Conservation (phyloP, 1,140 invertebrate species). For the Drosophila sp. region DNA sequence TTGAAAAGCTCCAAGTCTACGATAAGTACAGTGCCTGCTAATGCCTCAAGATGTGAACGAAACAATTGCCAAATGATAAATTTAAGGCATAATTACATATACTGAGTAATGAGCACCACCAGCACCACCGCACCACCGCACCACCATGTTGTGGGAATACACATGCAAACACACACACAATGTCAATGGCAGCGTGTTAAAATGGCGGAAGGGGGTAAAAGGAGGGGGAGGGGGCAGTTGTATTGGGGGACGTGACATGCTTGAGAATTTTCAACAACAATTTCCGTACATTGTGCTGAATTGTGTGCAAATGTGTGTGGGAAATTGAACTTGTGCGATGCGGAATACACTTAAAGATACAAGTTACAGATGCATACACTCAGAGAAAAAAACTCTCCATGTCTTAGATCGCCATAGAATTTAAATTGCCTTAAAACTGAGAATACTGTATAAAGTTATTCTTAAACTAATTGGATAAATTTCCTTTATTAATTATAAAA, state of each 20-base stretch:
- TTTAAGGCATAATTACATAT: conserved; percentile 63
- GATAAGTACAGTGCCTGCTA: conserved; percentile 29
- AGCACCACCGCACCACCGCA: background rate
- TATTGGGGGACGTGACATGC: conserved; percentile 47
- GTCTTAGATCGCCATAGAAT: too few relatives aligned
- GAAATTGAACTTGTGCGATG: conserved; percentile 29
- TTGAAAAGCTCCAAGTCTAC: conserved; percentile 22
- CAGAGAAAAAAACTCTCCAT: too few relatives aligned
- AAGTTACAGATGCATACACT: conserved; percentile 31
- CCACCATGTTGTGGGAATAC: background rate
- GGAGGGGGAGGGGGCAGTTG: conserved; percentile 9
- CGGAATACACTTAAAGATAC: background rate
- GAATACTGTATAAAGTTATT: too few relatives aligned
- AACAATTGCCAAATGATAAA: conserved; percentile 55
- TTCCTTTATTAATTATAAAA: too few relatives aligned
- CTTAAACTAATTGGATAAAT: too few relatives aligned
- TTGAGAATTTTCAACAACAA: conserved; percentile 65
- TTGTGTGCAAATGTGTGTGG: conserved; percentile 47
- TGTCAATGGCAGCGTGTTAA: background rate
- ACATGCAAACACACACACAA: background rate
- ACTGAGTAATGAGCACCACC: conserved; percentile 26
- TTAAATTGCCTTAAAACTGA: too few relatives aligned
- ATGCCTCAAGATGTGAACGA: conserved; percentile 36
- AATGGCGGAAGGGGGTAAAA: background rate
- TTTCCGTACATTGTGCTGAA: conserved; percentile 68